phyloP scores from a whole-genome alignment of 2,888 invertebrate species.

The Iselma pallidipennis region DNA sequence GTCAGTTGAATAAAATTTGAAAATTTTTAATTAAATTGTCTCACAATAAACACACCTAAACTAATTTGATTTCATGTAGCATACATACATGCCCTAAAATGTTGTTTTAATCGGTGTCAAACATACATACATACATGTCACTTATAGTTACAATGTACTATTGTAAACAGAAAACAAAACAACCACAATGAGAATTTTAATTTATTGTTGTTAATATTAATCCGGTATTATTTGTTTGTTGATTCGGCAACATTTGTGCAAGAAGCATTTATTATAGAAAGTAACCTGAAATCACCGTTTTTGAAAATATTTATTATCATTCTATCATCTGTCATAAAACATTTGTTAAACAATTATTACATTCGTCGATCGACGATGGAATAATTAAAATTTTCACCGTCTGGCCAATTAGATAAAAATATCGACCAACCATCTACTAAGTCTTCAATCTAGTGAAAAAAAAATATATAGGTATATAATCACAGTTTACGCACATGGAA shows the following conservation, averaged over 20 bases:
- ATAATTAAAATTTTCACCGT: background rate
- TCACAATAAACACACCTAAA: background rate
- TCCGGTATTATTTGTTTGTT: background rate
- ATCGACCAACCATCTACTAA: background rate
- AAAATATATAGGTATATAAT: background rate
- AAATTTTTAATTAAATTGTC: background rate
- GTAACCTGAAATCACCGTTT: background rate
- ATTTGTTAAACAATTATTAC: background rate
- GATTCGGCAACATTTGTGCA: background rate
- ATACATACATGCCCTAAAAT: slow-evolving; percentile 10
- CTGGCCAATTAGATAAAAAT: background rate
- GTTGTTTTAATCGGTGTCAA: slow-evolving; percentile 15
- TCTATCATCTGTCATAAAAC: background rate
- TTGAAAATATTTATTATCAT: background rate
- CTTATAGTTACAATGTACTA: slow-evolving; percentile 10
- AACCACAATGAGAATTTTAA: background rate
- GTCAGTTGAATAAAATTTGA: background rate
- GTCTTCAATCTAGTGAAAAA: background rate
- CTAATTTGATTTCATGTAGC: background rate
- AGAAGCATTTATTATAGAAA: background rate
- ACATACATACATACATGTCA: slow-evolving; percentile 7
- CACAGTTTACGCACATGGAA: background rate
- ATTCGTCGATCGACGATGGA: background rate
- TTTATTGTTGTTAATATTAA: background rate
- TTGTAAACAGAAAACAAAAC: slow-evolving; percentile 6